Base-by-base conservation (phyloP, 1,140 invertebrate species). In the Ceratina australensis region DNA sequence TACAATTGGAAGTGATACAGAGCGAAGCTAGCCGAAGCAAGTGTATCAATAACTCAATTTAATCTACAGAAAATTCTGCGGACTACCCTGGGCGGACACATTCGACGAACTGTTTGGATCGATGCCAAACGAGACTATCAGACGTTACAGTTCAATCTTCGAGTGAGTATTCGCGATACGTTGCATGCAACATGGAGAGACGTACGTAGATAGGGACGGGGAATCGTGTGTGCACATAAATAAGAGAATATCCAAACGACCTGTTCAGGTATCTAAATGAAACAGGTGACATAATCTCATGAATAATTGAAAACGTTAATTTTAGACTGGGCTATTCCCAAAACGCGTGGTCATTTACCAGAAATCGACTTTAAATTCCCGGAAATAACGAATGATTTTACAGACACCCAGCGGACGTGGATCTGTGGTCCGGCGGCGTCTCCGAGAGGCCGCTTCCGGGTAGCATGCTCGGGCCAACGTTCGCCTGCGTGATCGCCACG, bases 401-500 rank as follows among this genome's bases (percentile, higher is more conserved):
- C 82, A 96, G 95, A 76, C 96, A 97, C 88, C 96, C 97, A 18
- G 94, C 94, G 67, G 97, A 98, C 90, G 96, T 98, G 52, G 97
- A 98, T 93, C 93, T 98, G 28, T 98, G 97, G 97, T 98, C 97
- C 26, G 97, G 96, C 24, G 98, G 98, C 57, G 97, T 99, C 1
- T 97, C 97, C 1, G 98, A 99, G 90, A 94, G 95, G 65, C 95
- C 96, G 3, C 92, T 98, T 59, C 96, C 96, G 13, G 97, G 97
- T 54, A 97, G 96, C 50, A 96, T 98, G 95, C 93, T 98, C 33
- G 98, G 98, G 54, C 97, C 98, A 5, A 98, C 98, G 66, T 99
- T 99, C 91, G 96, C 98, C 67, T 99, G 98, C 88, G 94, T 99
- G 61, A 98, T 99, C 83, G 98, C 97, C 33, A 98, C 98, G 56